Base-by-base conservation (phyloP, 1,140 invertebrate species). In the Eciton burchellii region DNA sequence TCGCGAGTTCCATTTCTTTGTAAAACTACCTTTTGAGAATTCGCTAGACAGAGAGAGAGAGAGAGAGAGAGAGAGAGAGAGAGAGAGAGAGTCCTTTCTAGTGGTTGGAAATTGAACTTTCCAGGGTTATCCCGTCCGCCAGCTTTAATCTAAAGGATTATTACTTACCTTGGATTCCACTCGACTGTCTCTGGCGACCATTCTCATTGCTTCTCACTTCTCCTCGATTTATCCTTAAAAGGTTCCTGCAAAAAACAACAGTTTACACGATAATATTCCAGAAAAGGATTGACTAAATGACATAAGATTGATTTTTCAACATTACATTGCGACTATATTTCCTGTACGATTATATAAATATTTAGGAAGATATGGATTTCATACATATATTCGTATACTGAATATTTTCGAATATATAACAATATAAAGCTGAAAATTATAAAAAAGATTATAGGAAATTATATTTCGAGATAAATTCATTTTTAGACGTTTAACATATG, bases 131-230 rank as follows among this genome's bases (percentile, higher is more conserved):
- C 82, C 35, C 54, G 56, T 68, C 43, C 60, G 41, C 49, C 21
- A 72, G 81, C 86, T 56, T 86, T 86, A 60, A 87, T 87, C 74
- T 60, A 74, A 81, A 73, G 57, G 86, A 87, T 87, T 86, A 76
- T 84, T 84, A 81, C 86, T 84, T 68, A 66, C 54, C 68, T 54
- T 54, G 26, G 14, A n/a, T 6, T 3, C 35, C 35, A 26, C 29
- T 21, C 4, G 56, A 54, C 81, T 14, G 8, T 24, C n/a, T 3
- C 35, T 35, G 35, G 35, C 56, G 29, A n/a, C 24, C 35, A 29
- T 26, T 45, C 57, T 54, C 56, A 76, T 59, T 60, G 63, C 81
- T 83, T 12, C 12, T 49, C 16, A 12, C 47, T 54, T 74, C 56
- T 49, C 41, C 45, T 19, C 8, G 43, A 9, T 66, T 62, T 71